Conservation (phyloP, 2,888 invertebrate genomes). For the Bimastos eiseni region DNA sequence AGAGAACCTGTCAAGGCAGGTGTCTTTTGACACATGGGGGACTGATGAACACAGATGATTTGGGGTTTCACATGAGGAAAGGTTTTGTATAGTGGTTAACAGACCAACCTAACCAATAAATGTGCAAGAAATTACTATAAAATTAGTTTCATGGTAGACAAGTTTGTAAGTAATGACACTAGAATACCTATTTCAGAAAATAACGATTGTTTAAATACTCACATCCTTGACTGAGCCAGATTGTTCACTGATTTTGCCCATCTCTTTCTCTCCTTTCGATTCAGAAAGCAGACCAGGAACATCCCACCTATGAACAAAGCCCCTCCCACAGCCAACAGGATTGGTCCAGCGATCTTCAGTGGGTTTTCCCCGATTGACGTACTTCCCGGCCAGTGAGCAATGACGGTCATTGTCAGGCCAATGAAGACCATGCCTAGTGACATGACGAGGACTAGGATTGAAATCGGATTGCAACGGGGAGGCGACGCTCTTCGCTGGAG, state of each 20-base stretch:
- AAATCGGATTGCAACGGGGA: constrained; percentile 41
- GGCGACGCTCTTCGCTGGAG: constrained; percentile 31
- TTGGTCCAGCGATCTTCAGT: constrained; percentile 43
- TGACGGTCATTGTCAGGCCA: constrained; percentile 42
- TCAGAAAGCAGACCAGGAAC: constrained; percentile 34
- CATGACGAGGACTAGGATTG: constrained; percentile 42
- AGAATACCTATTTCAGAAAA: not conserved
- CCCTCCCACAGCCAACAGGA: constrained; percentile 40
- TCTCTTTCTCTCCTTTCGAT: constrained; percentile 25
- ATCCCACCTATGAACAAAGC: constrained; percentile 37
- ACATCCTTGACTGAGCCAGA: constrained; percentile 29
- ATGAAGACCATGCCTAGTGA: constrained; percentile 41
- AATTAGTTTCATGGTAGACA: not conserved
- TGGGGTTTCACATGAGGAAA: not conserved
- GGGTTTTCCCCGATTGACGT: constrained; percentile 43
- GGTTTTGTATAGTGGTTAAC: not conserved
- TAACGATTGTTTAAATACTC: constrained; percentile 17
- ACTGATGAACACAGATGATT: too few relatives aligned
- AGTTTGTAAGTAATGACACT: not conserved
- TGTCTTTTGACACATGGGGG: too few relatives aligned
- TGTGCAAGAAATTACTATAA: not conserved
- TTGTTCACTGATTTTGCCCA: constrained; percentile 23
- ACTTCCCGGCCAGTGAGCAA: constrained; percentile 44
- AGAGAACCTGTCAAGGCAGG: too few relatives aligned
- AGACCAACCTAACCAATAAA: not conserved